Conservation (phyloP, 1,140 invertebrate genomes). For the Hylaeus volcanicus region DNA sequence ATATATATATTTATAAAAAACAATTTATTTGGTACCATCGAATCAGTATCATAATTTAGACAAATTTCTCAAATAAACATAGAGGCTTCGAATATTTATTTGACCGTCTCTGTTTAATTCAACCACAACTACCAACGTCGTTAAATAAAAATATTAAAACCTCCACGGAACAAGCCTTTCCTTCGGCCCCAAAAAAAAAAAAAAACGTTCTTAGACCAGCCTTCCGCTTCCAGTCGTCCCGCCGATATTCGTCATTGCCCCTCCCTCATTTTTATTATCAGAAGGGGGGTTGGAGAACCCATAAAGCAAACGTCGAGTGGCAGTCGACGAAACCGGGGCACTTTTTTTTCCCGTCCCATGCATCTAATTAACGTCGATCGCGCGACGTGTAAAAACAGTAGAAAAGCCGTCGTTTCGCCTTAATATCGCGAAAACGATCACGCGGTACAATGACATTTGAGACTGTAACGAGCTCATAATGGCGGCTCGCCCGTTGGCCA, state of each 20-base stretch:
- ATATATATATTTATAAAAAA: no score
- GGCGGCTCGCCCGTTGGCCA: conserved; percentile 57
- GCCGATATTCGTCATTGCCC: not conserved
- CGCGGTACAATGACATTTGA: conserved; percentile 75
- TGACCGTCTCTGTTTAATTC: no score
- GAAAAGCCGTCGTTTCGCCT: conserved; percentile 71
- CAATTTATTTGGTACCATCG: no score
- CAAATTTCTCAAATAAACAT: no score
- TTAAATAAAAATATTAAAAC: no score
- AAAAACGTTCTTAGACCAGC: no score
- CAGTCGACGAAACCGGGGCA: not conserved
- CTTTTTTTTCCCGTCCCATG: not conserved
- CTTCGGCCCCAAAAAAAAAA: no score
- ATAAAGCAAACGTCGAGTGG: not conserved
- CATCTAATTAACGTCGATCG: conserved; percentile 51
- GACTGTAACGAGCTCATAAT: conserved; percentile 74
- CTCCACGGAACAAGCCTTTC: no score
- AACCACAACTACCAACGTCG: no score
- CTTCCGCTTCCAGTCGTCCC: no score
- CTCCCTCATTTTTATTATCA: not conserved
- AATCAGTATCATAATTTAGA: no score
- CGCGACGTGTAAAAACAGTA: conserved; percentile 50
- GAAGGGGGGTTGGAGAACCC: not conserved
- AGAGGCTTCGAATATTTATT: no score
- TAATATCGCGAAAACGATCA: conserved; percentile 75